phyloP scores from a whole-genome alignment of 1,140 invertebrate species.

The Teleogryllus occipitalis region DNA sequence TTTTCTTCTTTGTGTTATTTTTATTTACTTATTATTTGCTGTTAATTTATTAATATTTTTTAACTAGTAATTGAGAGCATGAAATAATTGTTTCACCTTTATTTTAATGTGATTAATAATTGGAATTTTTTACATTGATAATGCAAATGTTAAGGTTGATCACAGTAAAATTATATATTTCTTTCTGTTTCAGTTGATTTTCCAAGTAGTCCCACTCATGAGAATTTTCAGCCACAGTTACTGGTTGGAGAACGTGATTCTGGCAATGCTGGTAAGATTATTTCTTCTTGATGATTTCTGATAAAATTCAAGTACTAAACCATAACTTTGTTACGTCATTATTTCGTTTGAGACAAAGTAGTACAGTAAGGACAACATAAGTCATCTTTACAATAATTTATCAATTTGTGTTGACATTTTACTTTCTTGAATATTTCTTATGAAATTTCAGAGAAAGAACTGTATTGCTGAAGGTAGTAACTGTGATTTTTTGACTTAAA shows the following conservation, averaged over 20 bases:
- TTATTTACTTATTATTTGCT: neutral
- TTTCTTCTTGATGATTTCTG: neutral
- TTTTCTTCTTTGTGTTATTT: neutral
- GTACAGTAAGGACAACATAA: too few relatives aligned
- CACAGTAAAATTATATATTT: neutral
- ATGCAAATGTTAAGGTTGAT: neutral
- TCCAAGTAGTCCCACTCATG: slow-evolving; percentile 6
- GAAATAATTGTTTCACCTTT: neutral
- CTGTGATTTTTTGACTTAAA: too few relatives aligned
- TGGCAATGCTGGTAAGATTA: slow-evolving; percentile 2
- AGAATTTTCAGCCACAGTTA: neutral
- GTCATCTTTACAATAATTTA: too few relatives aligned
- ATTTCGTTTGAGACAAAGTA: too few relatives aligned
- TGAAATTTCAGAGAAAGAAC: too few relatives aligned
- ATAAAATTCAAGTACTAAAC: neutral
- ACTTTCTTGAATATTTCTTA: too few relatives aligned
- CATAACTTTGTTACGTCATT: too few relatives aligned
- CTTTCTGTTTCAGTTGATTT: slow-evolving; percentile 6
- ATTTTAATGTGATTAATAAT: neutral
- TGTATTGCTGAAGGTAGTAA: too few relatives aligned
- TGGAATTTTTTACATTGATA: too few relatives aligned
- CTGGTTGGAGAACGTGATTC: neutral
- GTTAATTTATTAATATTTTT: neutral
- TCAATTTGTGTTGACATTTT: too few relatives aligned
- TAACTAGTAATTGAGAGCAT: neutral